Conservation (phyloP, 2,888 invertebrate genomes). For the Merodon equestris region DNA sequence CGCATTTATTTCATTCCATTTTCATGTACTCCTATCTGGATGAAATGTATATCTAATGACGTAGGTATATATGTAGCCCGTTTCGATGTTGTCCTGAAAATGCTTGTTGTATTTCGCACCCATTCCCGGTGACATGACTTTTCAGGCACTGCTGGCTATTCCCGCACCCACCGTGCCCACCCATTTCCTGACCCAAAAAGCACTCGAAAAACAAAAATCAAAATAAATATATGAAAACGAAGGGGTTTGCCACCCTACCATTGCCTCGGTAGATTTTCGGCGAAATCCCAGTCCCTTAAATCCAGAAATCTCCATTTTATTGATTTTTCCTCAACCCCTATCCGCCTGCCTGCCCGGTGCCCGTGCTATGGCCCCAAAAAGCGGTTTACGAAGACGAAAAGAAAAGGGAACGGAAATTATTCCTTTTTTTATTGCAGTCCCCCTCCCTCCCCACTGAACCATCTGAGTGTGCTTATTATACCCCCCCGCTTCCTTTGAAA, state of each 20-base stretch:
- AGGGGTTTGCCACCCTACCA: conserved; percentile 17
- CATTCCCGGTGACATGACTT: conserved; percentile 19
- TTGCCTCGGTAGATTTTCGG: conserved; percentile 43
- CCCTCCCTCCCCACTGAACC: conserved; percentile 3
- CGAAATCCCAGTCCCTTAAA: conserved; percentile 43
- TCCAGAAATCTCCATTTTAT: conserved; percentile 65
- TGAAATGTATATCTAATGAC: not conserved
- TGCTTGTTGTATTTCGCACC: not conserved
- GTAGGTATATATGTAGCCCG: conserved; percentile 4
- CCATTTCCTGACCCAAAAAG: conserved; percentile 48
- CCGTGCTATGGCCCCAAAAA: not conserved
- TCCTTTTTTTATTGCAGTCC: conserved; percentile 61
- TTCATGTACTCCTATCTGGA: too few species aligned
- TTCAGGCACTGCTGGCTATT: conserved; percentile 14
- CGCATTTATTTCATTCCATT: not conserved
- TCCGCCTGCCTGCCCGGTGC: not conserved
- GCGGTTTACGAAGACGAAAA: conserved; percentile 30
- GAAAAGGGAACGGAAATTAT: conserved; percentile 57
- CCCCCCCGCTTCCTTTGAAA: not conserved
- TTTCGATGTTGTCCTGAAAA: conserved; percentile 26
- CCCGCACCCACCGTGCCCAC: not conserved
- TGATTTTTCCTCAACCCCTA: conserved; percentile 47
- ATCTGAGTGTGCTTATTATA: not conserved
- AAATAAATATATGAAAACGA: too few species aligned
- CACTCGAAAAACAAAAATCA: conserved; percentile 18